A percentile compares a stretch with the other conserved stretches of the same genome.
Conservation (phyloP, 2,113 vertebrate genomes). For the Melanostigma gelatinosum region DNA sequence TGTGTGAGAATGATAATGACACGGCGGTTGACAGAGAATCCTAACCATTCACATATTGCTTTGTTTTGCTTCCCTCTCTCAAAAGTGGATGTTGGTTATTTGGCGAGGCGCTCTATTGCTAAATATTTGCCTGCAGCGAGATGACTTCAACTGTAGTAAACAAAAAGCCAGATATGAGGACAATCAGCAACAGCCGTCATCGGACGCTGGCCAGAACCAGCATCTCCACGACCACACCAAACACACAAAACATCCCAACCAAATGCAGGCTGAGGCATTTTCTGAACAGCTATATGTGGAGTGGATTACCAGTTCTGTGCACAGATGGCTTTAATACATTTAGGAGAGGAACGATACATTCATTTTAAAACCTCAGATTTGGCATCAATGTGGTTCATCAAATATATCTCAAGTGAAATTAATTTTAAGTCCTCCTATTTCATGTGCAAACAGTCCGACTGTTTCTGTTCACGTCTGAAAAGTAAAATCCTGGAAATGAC, state of each 20-base stretch:
- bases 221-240: conserved; percentile 64
- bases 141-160: conserved; percentile 59
- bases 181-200: conserved; percentile 61
- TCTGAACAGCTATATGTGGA: conserved; percentile 47
- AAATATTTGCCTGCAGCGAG: conserved; percentile 48
- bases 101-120: conserved; percentile 44
- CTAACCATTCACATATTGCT: conserved; percentile 62
- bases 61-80: conserved; percentile 60
- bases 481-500: conserved; percentile 56
- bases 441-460: conserved; percentile 35
- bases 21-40: conserved; percentile 62
- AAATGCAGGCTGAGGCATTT: conserved; percentile 41
- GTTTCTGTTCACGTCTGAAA: conserved; percentile 45
- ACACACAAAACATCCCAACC: conserved; percentile 38
- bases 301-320: conserved; percentile 50
- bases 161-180: conserved; percentile 59
- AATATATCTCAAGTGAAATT: conserved; percentile 62
- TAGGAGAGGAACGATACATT: conserved; percentile 56
- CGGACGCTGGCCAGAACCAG: conserved; percentile 50
- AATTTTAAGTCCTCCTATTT: conserved; percentile 52
- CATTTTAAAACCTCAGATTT: conserved; percentile 58
- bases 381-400: conserved; percentile 39
- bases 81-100: conserved; percentile 64
- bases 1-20: conserved; percentile 62
- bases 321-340: conserved; percentile 74